Evolutionary conservation across 2,797 vertebrate genomes (phyloP).

Genomic region (Champsocephalus gunnari): DNA sequence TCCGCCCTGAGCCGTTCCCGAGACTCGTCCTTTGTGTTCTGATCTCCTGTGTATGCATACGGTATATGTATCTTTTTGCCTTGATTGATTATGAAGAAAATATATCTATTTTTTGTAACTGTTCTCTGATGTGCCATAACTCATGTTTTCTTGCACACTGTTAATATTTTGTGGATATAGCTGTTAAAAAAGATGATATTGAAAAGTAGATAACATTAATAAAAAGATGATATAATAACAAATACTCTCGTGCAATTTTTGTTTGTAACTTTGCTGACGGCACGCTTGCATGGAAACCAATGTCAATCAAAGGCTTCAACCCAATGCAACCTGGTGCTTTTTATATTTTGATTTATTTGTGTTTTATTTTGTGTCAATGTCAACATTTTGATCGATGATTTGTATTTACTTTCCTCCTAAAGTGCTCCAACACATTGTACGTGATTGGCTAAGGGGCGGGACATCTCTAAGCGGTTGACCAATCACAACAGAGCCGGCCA

Average conservation of each 20-base stretch:
- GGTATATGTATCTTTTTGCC: conserved; percentile 86
- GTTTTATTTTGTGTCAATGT: no score
- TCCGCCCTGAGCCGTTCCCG: conserved; percentile 71
- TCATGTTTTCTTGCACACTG: conserved; percentile 88
- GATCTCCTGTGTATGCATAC: conserved; percentile 83
- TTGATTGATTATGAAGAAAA: conserved; percentile 87
- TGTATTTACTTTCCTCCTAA: no score
- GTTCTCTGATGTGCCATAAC: conserved; percentile 88
- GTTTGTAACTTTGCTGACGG: not conserved
- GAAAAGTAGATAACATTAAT: conserved; percentile 85
- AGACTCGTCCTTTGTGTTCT: conserved; percentile 81
- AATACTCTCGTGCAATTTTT: not conserved
- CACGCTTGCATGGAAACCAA: not conserved
- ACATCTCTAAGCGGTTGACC: no score
- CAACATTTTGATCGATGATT: no score
- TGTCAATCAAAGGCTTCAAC: not conserved
- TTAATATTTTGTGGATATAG: conserved; percentile 91
- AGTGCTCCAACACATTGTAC: no score
- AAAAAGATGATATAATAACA: conserved; percentile 79
- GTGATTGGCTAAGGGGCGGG: no score
- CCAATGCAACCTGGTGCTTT: no score
- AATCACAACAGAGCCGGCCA: no score
- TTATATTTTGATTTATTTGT: no score
- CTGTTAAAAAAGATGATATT: conserved; percentile 84
- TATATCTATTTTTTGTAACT: conserved; percentile 89